Conservation (phyloP, 2,888 invertebrate species). For the Microctonus brassicae region DNA sequence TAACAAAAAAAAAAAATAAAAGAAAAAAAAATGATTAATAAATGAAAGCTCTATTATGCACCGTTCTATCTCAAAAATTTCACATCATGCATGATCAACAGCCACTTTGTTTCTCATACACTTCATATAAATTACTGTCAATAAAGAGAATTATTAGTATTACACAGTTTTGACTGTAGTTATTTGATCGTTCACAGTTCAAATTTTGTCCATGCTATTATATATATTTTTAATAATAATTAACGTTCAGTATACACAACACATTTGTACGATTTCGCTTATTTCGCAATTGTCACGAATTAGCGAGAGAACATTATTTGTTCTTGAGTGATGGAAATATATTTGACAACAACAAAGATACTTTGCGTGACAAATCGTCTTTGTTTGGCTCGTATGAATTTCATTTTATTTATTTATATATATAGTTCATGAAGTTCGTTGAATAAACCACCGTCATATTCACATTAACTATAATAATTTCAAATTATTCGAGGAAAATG, state of each 20-base stretch:
- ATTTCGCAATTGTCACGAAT: constrained; percentile 35
- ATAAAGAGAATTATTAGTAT: constrained; percentile 35
- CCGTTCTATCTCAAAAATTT: constrained; percentile 3
- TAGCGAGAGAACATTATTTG: constrained; percentile 6
- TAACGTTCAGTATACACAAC: constrained; percentile 69
- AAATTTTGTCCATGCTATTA: constrained; percentile 40
- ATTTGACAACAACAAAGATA: background rate
- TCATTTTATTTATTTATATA: background rate
- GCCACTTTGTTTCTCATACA: constrained; percentile 18
- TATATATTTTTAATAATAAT: constrained; percentile 57
- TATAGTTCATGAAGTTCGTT: constrained; percentile 12
- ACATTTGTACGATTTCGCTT: constrained; percentile 69
- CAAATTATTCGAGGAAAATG: constrained; percentile 30
- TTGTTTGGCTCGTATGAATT: constrained; percentile 10
- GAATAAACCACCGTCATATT: constrained; percentile 31
- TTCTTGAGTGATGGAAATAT: constrained; percentile 9
- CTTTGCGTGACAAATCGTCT: constrained; percentile 48
- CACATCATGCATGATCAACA: background rate
- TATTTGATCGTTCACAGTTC: constrained; percentile 24
- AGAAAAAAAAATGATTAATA: background rate
- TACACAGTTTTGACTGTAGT: constrained; percentile 33
- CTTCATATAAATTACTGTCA: constrained; percentile 34
- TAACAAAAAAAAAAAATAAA: constrained; percentile 8
- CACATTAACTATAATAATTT: constrained; percentile 26
- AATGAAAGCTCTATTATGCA: background rate